These are phyloP conservation scores for Botia almorhae DNA, from an alignment of 2,797 vertebrate species.

Conservation along the genomic window DNA sequence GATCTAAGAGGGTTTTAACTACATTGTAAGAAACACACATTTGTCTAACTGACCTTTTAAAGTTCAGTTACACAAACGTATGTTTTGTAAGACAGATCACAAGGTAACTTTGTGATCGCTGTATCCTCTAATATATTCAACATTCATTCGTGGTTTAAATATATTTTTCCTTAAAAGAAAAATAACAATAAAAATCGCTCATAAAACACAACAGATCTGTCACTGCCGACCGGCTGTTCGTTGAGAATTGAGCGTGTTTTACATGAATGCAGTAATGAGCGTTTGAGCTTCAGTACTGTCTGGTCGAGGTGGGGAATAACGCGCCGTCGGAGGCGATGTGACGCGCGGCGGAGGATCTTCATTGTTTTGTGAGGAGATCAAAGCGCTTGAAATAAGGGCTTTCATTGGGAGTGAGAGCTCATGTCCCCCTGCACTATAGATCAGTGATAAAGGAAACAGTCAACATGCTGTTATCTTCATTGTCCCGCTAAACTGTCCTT, in stretches of 20 bases:
- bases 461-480: conserved; percentile 71
- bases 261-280: neutral
- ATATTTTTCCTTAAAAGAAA: no score
- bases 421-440: conserved; percentile 64
- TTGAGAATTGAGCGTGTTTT: neutral
- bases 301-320: conserved; percentile 70
- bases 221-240: no score
- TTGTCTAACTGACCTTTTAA: no score
- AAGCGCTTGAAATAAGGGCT: conserved; percentile 70
- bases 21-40: no score
- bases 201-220: no score
- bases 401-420: conserved; percentile 63
- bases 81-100: no score
- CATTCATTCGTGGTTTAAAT: no score
- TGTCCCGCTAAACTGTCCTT: conserved; percentile 74
- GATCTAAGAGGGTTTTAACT: no score
- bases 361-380: conserved; percentile 73
- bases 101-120: no score
- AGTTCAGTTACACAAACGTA: no score
- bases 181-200: no score
- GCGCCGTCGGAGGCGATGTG: conserved; percentile 66
- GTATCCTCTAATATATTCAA: no score
- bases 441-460: conserved; percentile 72
- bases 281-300: conserved; percentile 21
- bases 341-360: conserved; percentile 38